phyloP scores from a whole-genome alignment of 1,140 invertebrate species.

The Drosophila sturtevanti region DNA sequence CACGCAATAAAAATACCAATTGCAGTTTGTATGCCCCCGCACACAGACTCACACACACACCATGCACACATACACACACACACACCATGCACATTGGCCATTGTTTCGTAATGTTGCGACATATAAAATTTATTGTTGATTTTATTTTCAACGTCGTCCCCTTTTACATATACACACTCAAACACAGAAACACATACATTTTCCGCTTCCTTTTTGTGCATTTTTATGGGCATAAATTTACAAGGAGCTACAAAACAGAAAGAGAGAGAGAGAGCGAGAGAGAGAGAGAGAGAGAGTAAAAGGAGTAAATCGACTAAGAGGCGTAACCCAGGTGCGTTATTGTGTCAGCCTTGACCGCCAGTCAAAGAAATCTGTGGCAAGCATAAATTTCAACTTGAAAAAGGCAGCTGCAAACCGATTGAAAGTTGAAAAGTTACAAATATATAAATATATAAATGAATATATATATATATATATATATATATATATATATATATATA shows the following conservation, averaged over 20 bases:
- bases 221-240: slow-evolving; percentile 80
- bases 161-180: slow-evolving; percentile 53
- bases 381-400: slow-evolving; percentile 56
- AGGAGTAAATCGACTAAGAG: background rate
- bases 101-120: slow-evolving; percentile 77
- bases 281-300: background rate
- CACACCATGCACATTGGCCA: slow-evolving; percentile 38
- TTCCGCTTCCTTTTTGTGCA: slow-evolving; percentile 73
- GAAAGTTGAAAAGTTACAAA: slow-evolving; percentile 65
- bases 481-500: too few relatives aligned
- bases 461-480: slow-evolving; percentile 42
- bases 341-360: slow-evolving; percentile 73
- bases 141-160: slow-evolving; percentile 75
- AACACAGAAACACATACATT: slow-evolving; percentile 52
- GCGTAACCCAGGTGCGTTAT: slow-evolving; percentile 54
- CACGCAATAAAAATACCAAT: slow-evolving; percentile 80
- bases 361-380: slow-evolving; percentile 56
- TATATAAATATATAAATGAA: slow-evolving; percentile 44
- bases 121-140: slow-evolving; percentile 80
- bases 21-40: slow-evolving; percentile 48
- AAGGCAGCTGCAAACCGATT: slow-evolving; percentile 42
- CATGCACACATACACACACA: background rate
- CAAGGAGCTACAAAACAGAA: slow-evolving; percentile 52
- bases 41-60: background rate
- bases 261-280: background rate